These are phyloP conservation scores for Petrocephalus microphthalmus DNA, from an alignment of 2,113 vertebrate species.

Conservation along the genomic window DNA sequence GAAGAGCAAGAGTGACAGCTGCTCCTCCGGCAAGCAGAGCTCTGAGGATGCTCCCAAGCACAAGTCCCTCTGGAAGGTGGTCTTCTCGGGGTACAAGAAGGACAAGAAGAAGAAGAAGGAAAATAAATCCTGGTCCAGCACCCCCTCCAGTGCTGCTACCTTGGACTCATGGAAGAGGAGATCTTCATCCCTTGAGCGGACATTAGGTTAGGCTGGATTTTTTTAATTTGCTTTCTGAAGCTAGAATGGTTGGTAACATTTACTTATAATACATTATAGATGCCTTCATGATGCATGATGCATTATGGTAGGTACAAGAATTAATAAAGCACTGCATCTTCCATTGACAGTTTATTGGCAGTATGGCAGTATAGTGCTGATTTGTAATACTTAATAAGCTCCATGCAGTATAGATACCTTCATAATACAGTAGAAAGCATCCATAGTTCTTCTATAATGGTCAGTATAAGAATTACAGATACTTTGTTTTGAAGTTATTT, in stretches of 20 bases:
- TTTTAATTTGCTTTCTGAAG: background rate
- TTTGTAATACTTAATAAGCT: too few relatives aligned
- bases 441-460: too few relatives aligned
- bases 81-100: slow-evolving; percentile 77
- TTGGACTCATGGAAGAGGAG: slow-evolving; percentile 58
- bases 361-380: too few relatives aligned
- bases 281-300: background rate
- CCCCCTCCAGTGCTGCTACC: slow-evolving; percentile 62
- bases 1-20: slow-evolving; percentile 54
- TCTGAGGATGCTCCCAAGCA: slow-evolving; percentile 63
- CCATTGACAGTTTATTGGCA: background rate
- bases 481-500: background rate
- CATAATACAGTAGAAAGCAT: too few relatives aligned
- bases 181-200: slow-evolving; percentile 45
- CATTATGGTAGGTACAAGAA: background rate
- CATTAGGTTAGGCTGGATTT: slow-evolving; percentile 54
- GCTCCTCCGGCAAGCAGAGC: slow-evolving; percentile 53
- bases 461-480: background rate
- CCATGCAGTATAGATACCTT: background rate
- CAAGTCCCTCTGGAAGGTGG: slow-evolving; percentile 71
- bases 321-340: background rate
- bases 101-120: slow-evolving; percentile 75
- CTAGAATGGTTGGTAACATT: background rate
- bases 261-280: background rate
- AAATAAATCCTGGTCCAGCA: slow-evolving; percentile 60